Percentiles rank a stretch among this genome's conserved stretches.
These are phyloP conservation scores for Corvus cornix DNA, from an alignment of 2,113 vertebrate species.

Conservation along the genomic window DNA sequence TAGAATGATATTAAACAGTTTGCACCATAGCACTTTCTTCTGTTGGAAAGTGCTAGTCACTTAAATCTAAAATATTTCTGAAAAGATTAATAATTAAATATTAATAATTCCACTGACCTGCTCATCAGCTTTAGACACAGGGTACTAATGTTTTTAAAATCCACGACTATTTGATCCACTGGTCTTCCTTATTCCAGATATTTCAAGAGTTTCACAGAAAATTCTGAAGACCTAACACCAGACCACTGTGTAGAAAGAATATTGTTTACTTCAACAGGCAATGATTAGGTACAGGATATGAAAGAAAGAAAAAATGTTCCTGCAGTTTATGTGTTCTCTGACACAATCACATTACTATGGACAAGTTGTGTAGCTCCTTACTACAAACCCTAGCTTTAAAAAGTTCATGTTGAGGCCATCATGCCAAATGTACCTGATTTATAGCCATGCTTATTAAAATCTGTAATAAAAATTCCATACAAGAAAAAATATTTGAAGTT, in stretches of 20 bases:
- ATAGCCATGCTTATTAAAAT: slow-evolving; percentile 44
- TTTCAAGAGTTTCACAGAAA: neutral
- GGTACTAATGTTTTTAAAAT: neutral
- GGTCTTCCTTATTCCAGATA: neutral
- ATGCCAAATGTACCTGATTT: slow-evolving; percentile 33
- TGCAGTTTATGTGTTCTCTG: neutral
- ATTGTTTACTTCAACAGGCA: neutral
- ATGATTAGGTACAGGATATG: neutral
- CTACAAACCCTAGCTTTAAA: neutral
- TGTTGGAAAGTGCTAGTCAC: neutral
- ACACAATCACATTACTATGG: neutral
- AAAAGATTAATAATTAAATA: neutral
- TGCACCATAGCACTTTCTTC: neutral
- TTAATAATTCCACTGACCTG: neutral
- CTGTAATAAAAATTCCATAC: slow-evolving; percentile 38
- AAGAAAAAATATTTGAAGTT: slow-evolving; percentile 45
- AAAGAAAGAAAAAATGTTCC: neutral
- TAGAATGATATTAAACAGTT: neutral
- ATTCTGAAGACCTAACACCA: neutral
- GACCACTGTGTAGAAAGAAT: neutral
- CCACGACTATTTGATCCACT: neutral
- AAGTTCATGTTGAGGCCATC: slow-evolving; percentile 38
- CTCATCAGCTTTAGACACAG: neutral
- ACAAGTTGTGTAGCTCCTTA: neutral
- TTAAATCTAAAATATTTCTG: neutral